Evolutionary conservation across 2,797 vertebrate species (phyloP).

Genomic region (Lacerta viridis): DNA sequence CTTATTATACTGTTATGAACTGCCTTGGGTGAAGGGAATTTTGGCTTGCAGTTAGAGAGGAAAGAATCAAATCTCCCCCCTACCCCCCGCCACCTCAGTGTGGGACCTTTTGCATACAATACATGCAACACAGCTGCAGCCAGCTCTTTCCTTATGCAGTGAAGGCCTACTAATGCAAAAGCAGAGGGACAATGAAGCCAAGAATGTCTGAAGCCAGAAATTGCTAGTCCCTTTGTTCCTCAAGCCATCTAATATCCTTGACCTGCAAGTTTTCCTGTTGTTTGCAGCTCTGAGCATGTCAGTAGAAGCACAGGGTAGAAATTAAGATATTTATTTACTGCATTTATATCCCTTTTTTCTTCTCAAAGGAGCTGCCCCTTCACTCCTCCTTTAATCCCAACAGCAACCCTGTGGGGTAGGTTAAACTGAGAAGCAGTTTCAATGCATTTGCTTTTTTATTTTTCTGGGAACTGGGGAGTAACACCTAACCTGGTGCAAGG

Average conservation of each 20-base stretch:
- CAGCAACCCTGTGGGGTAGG: no score
- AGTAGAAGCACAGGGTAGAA: neutral
- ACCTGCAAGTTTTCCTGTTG: neutral
- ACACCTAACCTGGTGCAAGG: neutral
- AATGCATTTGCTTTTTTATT: no score
- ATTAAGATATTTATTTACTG: no score
- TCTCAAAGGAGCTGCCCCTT: no score
- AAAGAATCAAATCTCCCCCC: neutral
- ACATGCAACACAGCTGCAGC: neutral
- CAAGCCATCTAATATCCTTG: neutral
- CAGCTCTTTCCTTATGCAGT: neutral
- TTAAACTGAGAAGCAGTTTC: neutral
- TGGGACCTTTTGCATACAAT: neutral
- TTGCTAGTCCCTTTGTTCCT: neutral
- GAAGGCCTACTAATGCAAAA: neutral
- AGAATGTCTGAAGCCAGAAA: neutral
- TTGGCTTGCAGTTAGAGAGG: neutral
- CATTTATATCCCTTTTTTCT: no score
- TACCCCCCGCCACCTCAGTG: no score
- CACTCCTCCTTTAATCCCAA: no score
- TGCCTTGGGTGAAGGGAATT: neutral
- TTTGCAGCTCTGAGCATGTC: neutral
- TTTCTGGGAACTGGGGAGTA: neutral
- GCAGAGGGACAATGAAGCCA: neutral
- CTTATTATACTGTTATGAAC: neutral